Evolutionary conservation across 1,140 invertebrate species (phyloP), one percentile per base, ranked within the genome.

Genomic region (Drosophila pachea): DNA sequence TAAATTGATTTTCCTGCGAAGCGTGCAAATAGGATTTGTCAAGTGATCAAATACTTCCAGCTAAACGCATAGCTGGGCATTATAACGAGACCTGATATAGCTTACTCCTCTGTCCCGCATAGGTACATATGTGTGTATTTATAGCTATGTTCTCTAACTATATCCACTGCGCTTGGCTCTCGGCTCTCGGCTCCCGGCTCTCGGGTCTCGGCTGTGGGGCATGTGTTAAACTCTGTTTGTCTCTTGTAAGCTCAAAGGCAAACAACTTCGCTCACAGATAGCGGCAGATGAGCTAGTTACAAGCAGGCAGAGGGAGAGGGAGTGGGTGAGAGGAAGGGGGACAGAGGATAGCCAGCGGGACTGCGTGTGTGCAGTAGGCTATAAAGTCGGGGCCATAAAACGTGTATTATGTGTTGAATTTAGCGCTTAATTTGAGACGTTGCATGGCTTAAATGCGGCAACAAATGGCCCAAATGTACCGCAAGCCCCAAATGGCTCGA

Each of bases 21-120:
- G 76, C 79, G 81, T 84, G 81, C 76, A 84, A 84, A 84, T 86
- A 84, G 79, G 81, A 84, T 84, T 84, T 86, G 81, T 84, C 81
- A 66, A 64, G 67, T 63, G 63, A 75, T 75, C 64, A 75, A 56
- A 72, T 31, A n/a, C 56, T 76, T 76, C 56, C 49, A 43, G 33
- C 56, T 75, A 81, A 81, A 73, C 49, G 48, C 12, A 45, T 7
- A 73, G 53, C 56, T 56, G 65, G 63, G 43, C 35, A 76, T 71
- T 64, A 78, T 73, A 76, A 61, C 43, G 56, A 75, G 74, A 54
- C 49, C 56, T 62, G 47, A 45, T 42, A 43, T 40, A 31, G 48
- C 48, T 14, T 50, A 16, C 8, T 29, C 4, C 8, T 38, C 9
- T 38, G 22, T 35, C 43, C 45, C 42, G 58, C 53, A 64, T 22